A percentile compares a stretch with the other conserved stretches of the same genome.
These are phyloP conservation scores for Lysiphlebus fabarum DNA, from an alignment of 1,140 invertebrate species.

Conservation along the genomic window DNA sequence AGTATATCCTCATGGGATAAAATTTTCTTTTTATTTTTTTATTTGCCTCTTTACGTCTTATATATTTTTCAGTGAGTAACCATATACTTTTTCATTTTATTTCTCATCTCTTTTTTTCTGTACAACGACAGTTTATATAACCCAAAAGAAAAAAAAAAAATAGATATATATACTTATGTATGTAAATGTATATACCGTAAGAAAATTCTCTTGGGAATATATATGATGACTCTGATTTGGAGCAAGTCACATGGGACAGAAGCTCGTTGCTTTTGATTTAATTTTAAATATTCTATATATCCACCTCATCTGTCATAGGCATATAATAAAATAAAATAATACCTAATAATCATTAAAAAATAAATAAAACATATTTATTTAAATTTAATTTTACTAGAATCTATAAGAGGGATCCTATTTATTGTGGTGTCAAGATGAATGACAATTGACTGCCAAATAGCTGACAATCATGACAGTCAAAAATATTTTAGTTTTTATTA, in stretches of 20 bases:
- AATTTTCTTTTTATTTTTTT: neutral
- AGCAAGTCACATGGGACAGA: neutral
- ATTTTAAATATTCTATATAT: constrained; percentile 16
- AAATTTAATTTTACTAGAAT: too few species aligned
- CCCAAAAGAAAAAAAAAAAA: too few species aligned
- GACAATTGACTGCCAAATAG: too few species aligned
- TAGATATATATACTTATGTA: too few species aligned
- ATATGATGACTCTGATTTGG: constrained; percentile 16
- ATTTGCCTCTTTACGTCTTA: neutral
- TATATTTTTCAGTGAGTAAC: neutral
- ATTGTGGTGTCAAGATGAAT: too few species aligned
- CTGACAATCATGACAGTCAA: too few species aligned
- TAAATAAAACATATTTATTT: constrained; percentile 10
- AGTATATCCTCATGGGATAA: neutral
- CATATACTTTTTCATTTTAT: too few species aligned
- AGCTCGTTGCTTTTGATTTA: constrained; percentile 23
- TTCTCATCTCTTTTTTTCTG: too few species aligned
- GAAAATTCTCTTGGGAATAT: constrained; percentile 8
- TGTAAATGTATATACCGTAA: neutral
- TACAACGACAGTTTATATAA: too few species aligned
- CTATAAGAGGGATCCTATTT: too few species aligned
- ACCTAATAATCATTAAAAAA: constrained; percentile 1
- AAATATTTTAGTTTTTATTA: too few species aligned
- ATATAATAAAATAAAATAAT: too few species aligned
- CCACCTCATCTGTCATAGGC: neutral